Base-by-base conservation (phyloP, 1,140 invertebrate species). In the Drosophila sproati region DNA sequence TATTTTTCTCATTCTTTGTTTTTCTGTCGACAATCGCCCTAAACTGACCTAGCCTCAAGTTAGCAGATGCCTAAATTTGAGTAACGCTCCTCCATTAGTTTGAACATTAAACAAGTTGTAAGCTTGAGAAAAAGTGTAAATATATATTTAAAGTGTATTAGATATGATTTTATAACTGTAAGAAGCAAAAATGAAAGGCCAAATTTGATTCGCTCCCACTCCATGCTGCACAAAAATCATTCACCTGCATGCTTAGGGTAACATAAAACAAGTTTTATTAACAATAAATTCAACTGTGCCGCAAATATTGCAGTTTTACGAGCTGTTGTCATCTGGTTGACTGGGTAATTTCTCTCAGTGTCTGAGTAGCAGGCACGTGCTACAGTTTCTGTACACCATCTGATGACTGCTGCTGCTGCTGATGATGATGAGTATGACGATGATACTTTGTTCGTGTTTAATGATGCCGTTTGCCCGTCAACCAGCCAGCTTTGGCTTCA, bases 401-500 rank as follows among this genome's bases (percentile, higher is more conserved):
- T 80, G 80, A 59, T 83, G 76, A 39, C 56, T 41, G 80, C 4
- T 68, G 79, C 60, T 64, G 8, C 34, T 69, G 80, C 52, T 64
- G 68, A 62, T 66, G 54, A 73, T 63, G 80, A 78, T 77, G 80
- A 74, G 64, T 66, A 78, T 62, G 81, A 82, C 61, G 78, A 80
- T 73, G 82, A 80, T 67, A 88, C 85, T 88, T 88, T 88, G 85
- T 80, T 79, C 80, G 80, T 88, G 85, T 88, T 88, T 89, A 88
- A 88, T 88, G 83, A 88, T 88, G 83, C 83, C 78, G 73, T 87
- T 87, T 87, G 83, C 57, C 70, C 78, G 74, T 86, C 82, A 81
- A 67, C 55, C 47, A 50, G 59, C 45, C 10, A 10, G 8, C 41
- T 4, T 6, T 34, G 37, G 54, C 32, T 57, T 50, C 55, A 71